Evolutionary conservation across 1,140 invertebrate species (phyloP).

Genomic region (Antheraea mylitta): DNA sequence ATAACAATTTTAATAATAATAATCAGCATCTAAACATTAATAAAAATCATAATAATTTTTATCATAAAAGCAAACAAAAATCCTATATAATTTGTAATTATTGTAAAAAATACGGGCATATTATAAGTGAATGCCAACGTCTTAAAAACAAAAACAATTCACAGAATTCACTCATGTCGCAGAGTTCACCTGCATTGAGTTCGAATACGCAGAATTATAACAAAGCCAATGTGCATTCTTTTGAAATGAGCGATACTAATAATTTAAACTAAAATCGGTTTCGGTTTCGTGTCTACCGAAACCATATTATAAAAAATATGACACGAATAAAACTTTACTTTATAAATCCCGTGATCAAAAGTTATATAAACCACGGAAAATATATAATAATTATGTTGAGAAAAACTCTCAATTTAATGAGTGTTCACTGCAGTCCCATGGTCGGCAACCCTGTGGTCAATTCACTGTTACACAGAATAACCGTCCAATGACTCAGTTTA

Average conservation of each 20-base stretch:
- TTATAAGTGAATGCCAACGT: slow-evolving; percentile 27
- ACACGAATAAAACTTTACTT: slow-evolving; percentile 8
- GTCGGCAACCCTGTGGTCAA: not conserved
- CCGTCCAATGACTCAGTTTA: not conserved
- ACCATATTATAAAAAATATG: slow-evolving; percentile 11
- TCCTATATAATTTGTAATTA: slow-evolving; percentile 9
- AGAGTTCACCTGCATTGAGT: not conserved
- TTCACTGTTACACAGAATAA: not conserved
- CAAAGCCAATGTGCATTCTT: too few relatives aligned
- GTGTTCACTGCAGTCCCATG: not conserved
- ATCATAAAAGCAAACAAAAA: too few relatives aligned
- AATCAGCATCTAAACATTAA: slow-evolving; percentile 11
- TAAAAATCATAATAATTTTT: too few relatives aligned
- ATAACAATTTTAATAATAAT: slow-evolving; percentile 8
- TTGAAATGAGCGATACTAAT: not conserved
- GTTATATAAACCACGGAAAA: not conserved
- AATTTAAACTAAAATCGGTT: slow-evolving; percentile 10
- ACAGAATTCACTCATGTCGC: not conserved
- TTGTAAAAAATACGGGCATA: slow-evolving; percentile 29
- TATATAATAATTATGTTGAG: not conserved
- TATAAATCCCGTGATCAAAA: not conserved
- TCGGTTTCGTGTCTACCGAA: slow-evolving; percentile 24
- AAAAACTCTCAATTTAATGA: not conserved
- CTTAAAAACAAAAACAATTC: slow-evolving; percentile 22
- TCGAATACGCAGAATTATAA: too few relatives aligned